Evolutionary conservation across 1,140 invertebrate species (phyloP).

Genomic region (fruit fly (Drosophila melanogaster)): Release_6_plus_ISO1_MT NC_004354.4:6774001-6774500

Average conservation of each 20-base stretch:
- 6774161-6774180: conserved; percentile 27
- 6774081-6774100: conserved; percentile 94
- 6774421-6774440: conserved; percentile 75
- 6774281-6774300: conserved; percentile 93
- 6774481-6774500: not conserved
- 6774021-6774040: conserved; percentile 91
- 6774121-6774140: conserved; percentile 17
- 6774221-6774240: conserved; percentile 93
- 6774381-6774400: conserved; percentile 93
- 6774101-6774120: conserved; percentile 92
- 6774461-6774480: too few species aligned
- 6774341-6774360: conserved; percentile 94
- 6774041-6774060: conserved; percentile 94
- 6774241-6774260: conserved; percentile 93
- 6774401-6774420: conserved; percentile 93
- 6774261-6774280: conserved; percentile 94
- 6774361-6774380: conserved; percentile 93
- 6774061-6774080: conserved; percentile 94
- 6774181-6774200: conserved; percentile 94
- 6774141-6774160: not conserved
- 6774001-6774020: conserved; percentile 95
- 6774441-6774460: conserved; percentile 21
- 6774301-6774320: conserved; percentile 97
- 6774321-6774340: conserved; percentile 95
- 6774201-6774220: conserved; percentile 92